Conservation (phyloP, 2,888 invertebrate species). For the Osmoderma eremita region DNA sequence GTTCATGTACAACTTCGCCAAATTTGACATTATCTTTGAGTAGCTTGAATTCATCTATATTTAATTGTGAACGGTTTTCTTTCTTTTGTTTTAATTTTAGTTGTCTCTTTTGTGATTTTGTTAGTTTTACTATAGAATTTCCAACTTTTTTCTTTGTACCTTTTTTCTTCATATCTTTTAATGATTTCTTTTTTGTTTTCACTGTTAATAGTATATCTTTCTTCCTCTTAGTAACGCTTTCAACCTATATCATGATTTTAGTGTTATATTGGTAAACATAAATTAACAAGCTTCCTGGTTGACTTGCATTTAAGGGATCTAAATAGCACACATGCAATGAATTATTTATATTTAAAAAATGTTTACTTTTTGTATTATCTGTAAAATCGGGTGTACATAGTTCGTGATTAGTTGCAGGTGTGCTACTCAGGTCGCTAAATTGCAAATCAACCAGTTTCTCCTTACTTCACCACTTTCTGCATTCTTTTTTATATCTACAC, state of each 20-base stretch:
- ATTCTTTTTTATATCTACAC: conserved; percentile 69
- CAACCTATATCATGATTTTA: conserved; percentile 53
- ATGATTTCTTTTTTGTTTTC: conserved; percentile 55
- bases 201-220: conserved; percentile 68
- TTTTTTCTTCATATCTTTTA: conserved; percentile 53
- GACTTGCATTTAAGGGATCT: too few species aligned
- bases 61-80: conserved; percentile 56
- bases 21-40: conserved; percentile 74
- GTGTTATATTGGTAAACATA: background rate
- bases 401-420: too few species aligned
- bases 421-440: too few species aligned
- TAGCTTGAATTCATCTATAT: conserved; percentile 65
- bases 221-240: conserved; percentile 64
- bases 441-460: too few species aligned
- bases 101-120: conserved; percentile 67
- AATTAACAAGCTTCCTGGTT: too few species aligned
- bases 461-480: conserved; percentile 64
- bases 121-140: conserved; percentile 58
- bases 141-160: conserved; percentile 56
- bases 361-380: too few species aligned
- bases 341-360: too few species aligned
- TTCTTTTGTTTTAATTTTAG: conserved; percentile 66
- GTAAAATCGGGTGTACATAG: too few species aligned
- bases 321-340: too few species aligned
- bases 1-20: conserved; percentile 79